phyloP scores from a whole-genome alignment of 2,113 vertebrate species.

The Galeopterus variegatus region DNA sequence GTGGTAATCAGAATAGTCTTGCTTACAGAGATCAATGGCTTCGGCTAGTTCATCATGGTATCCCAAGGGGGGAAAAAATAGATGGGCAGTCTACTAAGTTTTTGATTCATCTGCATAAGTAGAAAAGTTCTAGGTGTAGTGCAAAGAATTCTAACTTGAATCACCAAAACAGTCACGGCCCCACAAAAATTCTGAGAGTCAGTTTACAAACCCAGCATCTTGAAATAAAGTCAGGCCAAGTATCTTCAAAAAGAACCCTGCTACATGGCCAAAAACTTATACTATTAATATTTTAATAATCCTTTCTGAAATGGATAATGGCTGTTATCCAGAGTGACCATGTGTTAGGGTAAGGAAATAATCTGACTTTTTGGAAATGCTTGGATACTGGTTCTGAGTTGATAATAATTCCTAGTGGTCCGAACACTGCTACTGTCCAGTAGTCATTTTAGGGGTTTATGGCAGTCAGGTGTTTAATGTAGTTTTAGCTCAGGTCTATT shows the following conservation, averaged over 20 bases:
- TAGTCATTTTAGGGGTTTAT: too few relatives aligned
- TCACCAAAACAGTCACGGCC: background rate
- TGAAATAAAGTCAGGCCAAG: background rate
- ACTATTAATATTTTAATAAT: background rate
- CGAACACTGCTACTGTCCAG: too few relatives aligned
- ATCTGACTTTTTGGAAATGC: too few relatives aligned
- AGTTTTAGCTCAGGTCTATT: too few relatives aligned
- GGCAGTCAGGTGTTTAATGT: too few relatives aligned
- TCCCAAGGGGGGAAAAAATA: conserved; percentile 3
- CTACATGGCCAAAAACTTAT: background rate
- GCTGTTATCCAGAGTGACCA: background rate
- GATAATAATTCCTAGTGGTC: too few relatives aligned
- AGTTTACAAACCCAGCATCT: background rate
- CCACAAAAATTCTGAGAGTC: background rate
- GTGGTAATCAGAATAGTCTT: background rate
- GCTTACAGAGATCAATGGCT: background rate
- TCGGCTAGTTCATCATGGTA: background rate
- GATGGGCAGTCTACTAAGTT: background rate
- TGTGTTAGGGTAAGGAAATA: too few relatives aligned
- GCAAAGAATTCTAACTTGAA: background rate
- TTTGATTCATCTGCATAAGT: background rate
- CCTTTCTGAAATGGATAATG: background rate
- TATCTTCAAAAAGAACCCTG: background rate
- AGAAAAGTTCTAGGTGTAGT: background rate
- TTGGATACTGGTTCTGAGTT: too few relatives aligned